Evolutionary conservation across 64 coral and sea anemone genomes (phyloP).

Genomic region (Stichodactyla mertensii): DNA sequence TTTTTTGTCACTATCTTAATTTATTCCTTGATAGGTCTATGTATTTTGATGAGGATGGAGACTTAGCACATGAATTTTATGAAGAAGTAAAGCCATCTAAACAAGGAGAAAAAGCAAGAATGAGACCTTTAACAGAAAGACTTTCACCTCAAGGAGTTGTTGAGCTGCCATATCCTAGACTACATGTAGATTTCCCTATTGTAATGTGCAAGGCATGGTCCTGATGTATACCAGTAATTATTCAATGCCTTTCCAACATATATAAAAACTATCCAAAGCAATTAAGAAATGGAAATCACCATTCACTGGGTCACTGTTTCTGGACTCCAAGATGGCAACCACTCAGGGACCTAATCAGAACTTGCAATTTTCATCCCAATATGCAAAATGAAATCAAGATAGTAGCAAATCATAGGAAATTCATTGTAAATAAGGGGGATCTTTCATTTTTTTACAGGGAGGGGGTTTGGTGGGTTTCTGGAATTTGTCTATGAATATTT

Average conservation of each 20-base stretch:
- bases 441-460: too few species aligned
- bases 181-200: constrained; percentile 80
- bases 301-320: too few species aligned
- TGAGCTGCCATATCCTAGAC: constrained; percentile 66
- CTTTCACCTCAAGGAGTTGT: constrained; percentile 73
- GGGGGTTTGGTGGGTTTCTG: too few species aligned
- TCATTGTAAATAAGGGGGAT: too few species aligned
- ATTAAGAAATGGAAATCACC: too few species aligned
- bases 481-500: too few species aligned
- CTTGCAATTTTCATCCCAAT: too few species aligned
- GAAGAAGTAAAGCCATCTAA: constrained; percentile 90
- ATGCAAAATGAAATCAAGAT: too few species aligned
- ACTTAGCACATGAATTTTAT: constrained; percentile 99
- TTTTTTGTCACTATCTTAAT: background rate
- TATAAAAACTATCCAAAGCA: background rate
- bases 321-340: too few species aligned
- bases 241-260: background rate
- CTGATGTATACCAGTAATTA: background rate
- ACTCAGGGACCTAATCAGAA: too few species aligned
- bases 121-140: constrained; percentile 65
- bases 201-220: constrained; percentile 68
- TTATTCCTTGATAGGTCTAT: constrained; percentile 60
- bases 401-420: too few species aligned
- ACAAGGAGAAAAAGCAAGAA: constrained; percentile 72
- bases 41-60: constrained; percentile 99